These are phyloP conservation scores for Microplitis deprimator DNA, from an alignment of 2,888 invertebrate species.

Conservation along the genomic window DNA sequence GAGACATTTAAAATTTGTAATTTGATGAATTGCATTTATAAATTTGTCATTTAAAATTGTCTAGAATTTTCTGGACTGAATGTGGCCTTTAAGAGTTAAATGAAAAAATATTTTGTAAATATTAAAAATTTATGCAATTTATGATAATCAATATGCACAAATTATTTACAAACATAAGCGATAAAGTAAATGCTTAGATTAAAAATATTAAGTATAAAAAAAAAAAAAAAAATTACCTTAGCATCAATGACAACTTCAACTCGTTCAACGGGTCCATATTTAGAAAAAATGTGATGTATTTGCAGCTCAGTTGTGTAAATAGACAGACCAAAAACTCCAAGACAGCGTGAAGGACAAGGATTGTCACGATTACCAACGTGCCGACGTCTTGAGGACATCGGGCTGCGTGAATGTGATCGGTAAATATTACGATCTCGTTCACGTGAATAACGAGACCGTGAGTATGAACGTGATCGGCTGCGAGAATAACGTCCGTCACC, in stretches of 20 bases:
- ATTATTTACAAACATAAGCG: too few relatives aligned
- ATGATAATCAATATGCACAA: too few relatives aligned
- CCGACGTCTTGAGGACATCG: slow-evolving; percentile 85
- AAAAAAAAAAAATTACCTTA: slow-evolving; percentile 77
- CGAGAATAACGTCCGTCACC: slow-evolving; percentile 75
- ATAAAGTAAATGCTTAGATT: background rate
- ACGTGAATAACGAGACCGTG: slow-evolving; percentile 74
- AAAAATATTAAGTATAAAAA: background rate
- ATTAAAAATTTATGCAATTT: too few relatives aligned
- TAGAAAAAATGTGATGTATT: slow-evolving; percentile 91
- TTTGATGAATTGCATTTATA: too few relatives aligned
- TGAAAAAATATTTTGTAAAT: too few relatives aligned
- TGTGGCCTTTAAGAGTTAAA: too few relatives aligned
- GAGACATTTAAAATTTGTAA: too few relatives aligned
- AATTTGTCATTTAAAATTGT: too few relatives aligned
- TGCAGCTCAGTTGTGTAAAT: slow-evolving; percentile 94
- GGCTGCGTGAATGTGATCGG: slow-evolving; percentile 82
- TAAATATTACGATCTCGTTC: slow-evolving; percentile 76
- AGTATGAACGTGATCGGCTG: slow-evolving; percentile 76
- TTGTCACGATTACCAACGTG: slow-evolving; percentile 88
- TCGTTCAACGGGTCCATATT: slow-evolving; percentile 93
- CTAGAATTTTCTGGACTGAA: too few relatives aligned
- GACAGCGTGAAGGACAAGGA: slow-evolving; percentile 89
- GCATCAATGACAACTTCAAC: slow-evolving; percentile 96
- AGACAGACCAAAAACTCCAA: slow-evolving; percentile 96